Evolutionary conservation across 2,797 vertebrate genomes (phyloP).

Genomic region (Naso thynnoides): DNA sequence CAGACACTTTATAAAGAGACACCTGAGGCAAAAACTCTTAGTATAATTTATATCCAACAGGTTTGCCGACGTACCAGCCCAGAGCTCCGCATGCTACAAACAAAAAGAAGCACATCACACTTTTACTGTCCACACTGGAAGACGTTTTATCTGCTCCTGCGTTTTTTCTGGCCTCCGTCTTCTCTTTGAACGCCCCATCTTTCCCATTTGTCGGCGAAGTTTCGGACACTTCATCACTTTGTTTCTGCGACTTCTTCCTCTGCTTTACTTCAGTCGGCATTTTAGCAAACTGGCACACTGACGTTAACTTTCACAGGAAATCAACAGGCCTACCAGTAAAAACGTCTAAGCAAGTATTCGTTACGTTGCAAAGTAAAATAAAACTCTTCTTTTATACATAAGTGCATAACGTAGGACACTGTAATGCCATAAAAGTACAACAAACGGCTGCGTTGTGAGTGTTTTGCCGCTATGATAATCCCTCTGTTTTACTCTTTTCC

Average conservation of each 20-base stretch:
- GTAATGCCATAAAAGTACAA: neutral
- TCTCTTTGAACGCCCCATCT: constrained; percentile 47
- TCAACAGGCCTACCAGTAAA: neutral
- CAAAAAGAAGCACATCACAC: constrained; percentile 71
- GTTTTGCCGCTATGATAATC: neutral
- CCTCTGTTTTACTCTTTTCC: neutral
- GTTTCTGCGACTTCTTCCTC: constrained; percentile 74
- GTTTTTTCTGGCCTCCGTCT: constrained; percentile 17
- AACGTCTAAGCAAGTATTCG: neutral
- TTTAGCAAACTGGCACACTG: constrained; percentile 31
- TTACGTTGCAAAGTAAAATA: neutral
- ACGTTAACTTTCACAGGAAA: neutral
- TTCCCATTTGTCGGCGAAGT: constrained; percentile 20
- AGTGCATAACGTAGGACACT: constrained; percentile 28
- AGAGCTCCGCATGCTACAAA: constrained; percentile 71
- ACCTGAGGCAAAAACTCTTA: neutral
- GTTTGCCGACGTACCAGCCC: constrained; percentile 72
- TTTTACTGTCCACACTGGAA: constrained; percentile 63
- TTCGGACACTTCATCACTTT: constrained; percentile 52
- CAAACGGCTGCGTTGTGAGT: neutral
- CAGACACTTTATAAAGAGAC: accelerated
- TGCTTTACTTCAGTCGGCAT: constrained; percentile 84
- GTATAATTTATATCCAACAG: too few relatives aligned
- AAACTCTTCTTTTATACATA: neutral
- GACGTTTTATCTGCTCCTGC: constrained; percentile 14